Conservation (phyloP, 1,140 invertebrate species). For the Anthonomus grandis region DNA sequence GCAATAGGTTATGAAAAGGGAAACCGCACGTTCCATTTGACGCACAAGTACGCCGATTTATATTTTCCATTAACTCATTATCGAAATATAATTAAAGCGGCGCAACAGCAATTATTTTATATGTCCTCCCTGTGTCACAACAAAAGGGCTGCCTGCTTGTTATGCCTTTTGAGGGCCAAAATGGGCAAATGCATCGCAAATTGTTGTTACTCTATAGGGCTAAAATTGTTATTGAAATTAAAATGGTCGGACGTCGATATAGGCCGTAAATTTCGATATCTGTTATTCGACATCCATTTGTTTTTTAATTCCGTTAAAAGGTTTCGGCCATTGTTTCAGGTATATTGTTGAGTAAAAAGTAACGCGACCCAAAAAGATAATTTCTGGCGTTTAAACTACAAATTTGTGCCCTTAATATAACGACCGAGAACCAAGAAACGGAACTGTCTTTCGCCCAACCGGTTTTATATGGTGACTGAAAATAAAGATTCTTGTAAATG, state of each 20-base stretch:
- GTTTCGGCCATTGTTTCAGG: background rate
- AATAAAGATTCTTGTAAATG: conserved; percentile 21
- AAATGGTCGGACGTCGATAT: too few species aligned
- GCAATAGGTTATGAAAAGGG: conserved; percentile 16
- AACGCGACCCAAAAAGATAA: background rate
- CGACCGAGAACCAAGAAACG: background rate
- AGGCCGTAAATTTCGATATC: too few species aligned
- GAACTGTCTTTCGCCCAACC: background rate
- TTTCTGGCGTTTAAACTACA: background rate
- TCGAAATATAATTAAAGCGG: conserved; percentile 28
- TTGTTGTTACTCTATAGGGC: conserved; percentile 7
- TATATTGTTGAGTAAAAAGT: background rate
- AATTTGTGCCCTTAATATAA: background rate
- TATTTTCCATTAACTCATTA: conserved; percentile 31
- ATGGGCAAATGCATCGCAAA: conserved; percentile 19
- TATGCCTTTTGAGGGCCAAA: conserved; percentile 11
- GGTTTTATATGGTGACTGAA: conserved; percentile 5
- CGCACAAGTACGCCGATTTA: conserved; percentile 17
- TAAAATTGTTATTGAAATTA: background rate
- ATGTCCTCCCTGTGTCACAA: conserved; percentile 8
- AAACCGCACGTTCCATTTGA: conserved; percentile 22
- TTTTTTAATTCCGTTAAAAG: too few species aligned
- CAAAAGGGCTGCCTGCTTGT: conserved; percentile 10
- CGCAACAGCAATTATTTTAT: conserved; percentile 15
- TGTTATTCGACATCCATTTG: too few species aligned